Evolutionary conservation across 2,888 invertebrate genomes (phyloP).

Genomic region (Atrina japonica): DNA sequence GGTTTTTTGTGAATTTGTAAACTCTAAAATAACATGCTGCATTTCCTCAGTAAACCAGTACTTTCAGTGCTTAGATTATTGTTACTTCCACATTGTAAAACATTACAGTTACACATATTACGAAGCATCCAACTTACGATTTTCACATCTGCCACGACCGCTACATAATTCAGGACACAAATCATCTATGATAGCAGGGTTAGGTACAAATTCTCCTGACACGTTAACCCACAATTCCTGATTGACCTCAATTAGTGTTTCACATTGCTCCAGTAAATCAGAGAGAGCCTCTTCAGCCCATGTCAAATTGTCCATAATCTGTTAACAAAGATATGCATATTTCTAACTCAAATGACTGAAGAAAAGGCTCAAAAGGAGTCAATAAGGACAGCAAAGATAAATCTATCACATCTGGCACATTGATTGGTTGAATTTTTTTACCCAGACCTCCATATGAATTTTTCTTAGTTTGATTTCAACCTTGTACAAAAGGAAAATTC

Average conservation of each 20-base stretch:
- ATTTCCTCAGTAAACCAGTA: too few relatives aligned
- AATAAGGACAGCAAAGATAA: too few relatives aligned
- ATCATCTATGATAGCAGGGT: slow-evolving; percentile 43
- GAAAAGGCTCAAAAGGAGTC: too few relatives aligned
- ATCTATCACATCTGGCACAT: too few relatives aligned
- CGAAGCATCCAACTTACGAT: slow-evolving; percentile 56
- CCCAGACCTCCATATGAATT: too few relatives aligned
- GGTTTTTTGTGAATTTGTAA: too few relatives aligned
- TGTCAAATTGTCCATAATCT: slow-evolving; percentile 54
- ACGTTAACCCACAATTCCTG: slow-evolving; percentile 55
- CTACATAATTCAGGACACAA: slow-evolving; percentile 61
- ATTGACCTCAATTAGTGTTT: slow-evolving; percentile 48
- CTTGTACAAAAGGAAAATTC: too few relatives aligned
- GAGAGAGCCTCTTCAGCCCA: slow-evolving; percentile 55
- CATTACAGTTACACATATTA: too few relatives aligned
- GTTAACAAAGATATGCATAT: background rate
- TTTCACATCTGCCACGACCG: slow-evolving; percentile 54
- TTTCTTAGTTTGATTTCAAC: too few relatives aligned
- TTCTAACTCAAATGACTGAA: background rate
- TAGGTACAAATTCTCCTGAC: slow-evolving; percentile 40
- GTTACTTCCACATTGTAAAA: too few relatives aligned
- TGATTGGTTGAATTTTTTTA: too few relatives aligned
- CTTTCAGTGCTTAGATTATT: background rate
- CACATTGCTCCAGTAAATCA: slow-evolving; percentile 50
- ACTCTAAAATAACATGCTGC: too few relatives aligned